A percentile compares a stretch with the other conserved stretches of the same genome.
These are phyloP conservation scores for Epizoanthus ramosus DNA, from an alignment of 92 coral and sea anemone genomes.

Conservation along the genomic window DNA sequence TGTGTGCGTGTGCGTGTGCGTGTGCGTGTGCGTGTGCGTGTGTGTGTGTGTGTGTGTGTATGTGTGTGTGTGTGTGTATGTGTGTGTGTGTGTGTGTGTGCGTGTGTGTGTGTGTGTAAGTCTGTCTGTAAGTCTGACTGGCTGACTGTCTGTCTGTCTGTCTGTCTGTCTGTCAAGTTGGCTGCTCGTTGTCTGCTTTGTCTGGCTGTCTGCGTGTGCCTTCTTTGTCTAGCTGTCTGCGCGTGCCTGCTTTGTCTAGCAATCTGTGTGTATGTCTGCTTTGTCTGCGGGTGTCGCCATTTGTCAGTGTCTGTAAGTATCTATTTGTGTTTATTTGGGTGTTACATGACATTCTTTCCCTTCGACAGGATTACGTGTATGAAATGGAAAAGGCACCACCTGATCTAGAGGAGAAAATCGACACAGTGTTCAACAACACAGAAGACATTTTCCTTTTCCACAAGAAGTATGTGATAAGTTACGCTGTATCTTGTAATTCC, in stretches of 20 bases:
- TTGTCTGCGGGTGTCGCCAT: neutral
- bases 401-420: constrained; percentile 71
- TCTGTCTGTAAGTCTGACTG: too few species aligned
- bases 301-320: too few species aligned
- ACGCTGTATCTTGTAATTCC: neutral
- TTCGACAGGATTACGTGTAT: constrained; percentile 78
- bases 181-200: neutral
- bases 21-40: too few species aligned
- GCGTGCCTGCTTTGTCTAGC: neutral
- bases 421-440: constrained; percentile 84
- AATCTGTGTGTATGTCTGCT: neutral
- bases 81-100: neutral
- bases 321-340: too few species aligned
- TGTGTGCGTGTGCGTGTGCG: too few species aligned
- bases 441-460: constrained; percentile 91
- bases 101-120: too few species aligned
- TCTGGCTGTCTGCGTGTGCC: neutral
- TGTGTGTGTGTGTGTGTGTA: too few species aligned
- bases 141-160: too few species aligned
- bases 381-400: constrained; percentile 81
- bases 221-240: neutral
- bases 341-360: neutral
- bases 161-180: neutral
- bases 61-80: neutral
- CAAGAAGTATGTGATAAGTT: constrained; percentile 70